Conservation (phyloP, 2,113 vertebrate species). For the Ramphastos sulfuratus region DNA sequence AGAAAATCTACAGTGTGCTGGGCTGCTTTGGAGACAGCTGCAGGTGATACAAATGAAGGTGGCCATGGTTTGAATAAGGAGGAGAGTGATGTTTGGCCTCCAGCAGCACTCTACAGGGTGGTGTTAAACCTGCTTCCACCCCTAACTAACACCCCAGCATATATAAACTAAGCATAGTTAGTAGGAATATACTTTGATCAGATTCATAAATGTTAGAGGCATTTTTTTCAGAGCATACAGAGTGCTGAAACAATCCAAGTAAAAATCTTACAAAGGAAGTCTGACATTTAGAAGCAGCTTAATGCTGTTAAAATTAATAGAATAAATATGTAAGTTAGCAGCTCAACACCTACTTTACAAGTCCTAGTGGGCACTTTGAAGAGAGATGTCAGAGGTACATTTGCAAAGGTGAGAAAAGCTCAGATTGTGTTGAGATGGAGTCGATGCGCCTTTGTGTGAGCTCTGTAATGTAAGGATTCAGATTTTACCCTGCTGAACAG, state of each 20-base stretch:
- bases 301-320: constrained; percentile 41
- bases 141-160: no score
- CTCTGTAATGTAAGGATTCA: not conserved
- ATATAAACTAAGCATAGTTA: not conserved
- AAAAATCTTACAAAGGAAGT: not conserved
- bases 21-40: not conserved
- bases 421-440: not conserved
- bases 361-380: not conserved
- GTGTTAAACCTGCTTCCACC: not conserved
- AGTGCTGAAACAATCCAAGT: not conserved
- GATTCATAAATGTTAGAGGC: not conserved
- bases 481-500: not conserved
- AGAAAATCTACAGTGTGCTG: not conserved
- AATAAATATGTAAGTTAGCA: constrained; percentile 28
- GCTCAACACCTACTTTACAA: not conserved
- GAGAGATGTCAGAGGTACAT: not conserved
- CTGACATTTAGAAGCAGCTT: constrained; percentile 35
- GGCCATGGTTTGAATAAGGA: not conserved
- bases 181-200: not conserved
- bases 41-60: not conserved
- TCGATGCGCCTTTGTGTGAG: not conserved
- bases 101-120: not conserved
- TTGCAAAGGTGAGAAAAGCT: constrained; percentile 8
- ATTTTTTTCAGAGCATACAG: not conserved
- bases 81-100: not conserved